Evolutionary conservation across 2,797 vertebrate species (phyloP), one percentile per base, ranked within the genome.

Genomic region (Chaenodraco wilsoni): DNA sequence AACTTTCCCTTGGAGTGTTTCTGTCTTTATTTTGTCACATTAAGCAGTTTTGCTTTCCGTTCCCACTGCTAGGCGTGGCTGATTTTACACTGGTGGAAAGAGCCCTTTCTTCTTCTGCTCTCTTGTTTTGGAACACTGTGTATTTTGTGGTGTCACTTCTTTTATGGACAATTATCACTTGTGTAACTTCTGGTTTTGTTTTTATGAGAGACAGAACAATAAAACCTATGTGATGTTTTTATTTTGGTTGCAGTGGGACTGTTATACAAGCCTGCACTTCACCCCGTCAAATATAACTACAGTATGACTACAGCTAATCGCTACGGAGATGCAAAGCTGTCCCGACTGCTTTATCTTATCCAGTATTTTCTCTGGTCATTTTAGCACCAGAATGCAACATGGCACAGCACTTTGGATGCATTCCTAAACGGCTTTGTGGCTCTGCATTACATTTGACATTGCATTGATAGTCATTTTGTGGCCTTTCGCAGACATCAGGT

Each of bases 1-100:
- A 92, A 91, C 84, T 91, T 88, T 90, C 90, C 89, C 88, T 91
- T 41, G 65, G 83, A 91, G 90, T 91, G 88, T 90, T 92, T 89
- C 87, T 90, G 87, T 90, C 85, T 92, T 87, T 80, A 92, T 91
- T 90, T 93, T 92, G 84, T 92, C 89, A 91, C 89, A 91, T 92
- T 80, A 93, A 92, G 92, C 91, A 92, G 81, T 91, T 91, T 92
- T 89, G 55, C 81, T 89, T 91, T 86, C 89, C 89, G 87, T 91
- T 91, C 84, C 85, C 89, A 92, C 87, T 87, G 82, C 84, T 76
- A 82, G 88, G 91, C 87, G 89, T 88, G 90, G 90, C 81, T 84
- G 84, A 83, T 77, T 82, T 76, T 66, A 74, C 74, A 60, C 76
- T 85, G 82, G 75, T 81, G 83, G 72, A 82, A 84, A 85, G 81